Conservation (phyloP, 2,113 vertebrate genomes). For the Chiloscyllium plagiosum region DNA sequence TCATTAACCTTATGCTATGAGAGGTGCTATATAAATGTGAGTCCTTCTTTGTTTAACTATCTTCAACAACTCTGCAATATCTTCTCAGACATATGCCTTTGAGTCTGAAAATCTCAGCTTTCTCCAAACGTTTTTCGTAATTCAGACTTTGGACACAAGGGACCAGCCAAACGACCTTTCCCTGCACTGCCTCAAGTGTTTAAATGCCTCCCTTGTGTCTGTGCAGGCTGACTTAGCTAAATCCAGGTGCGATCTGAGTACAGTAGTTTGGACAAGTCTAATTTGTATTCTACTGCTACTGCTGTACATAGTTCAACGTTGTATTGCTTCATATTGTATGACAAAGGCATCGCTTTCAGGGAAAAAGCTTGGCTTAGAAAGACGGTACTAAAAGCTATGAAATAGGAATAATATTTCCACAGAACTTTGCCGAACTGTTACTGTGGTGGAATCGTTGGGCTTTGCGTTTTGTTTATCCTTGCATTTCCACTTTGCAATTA, state of each 20-base stretch:
- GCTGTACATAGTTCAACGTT: background rate
- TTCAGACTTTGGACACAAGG: background rate
- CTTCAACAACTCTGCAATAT: background rate
- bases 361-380: background rate
- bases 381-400: background rate
- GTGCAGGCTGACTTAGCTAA: background rate
- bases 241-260: background rate
- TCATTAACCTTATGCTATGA: background rate
- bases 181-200: background rate
- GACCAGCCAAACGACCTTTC: background rate
- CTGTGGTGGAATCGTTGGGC: background rate
- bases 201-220: background rate
- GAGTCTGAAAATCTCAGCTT: background rate
- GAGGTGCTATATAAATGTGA: background rate
- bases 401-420: background rate
- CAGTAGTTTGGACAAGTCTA: background rate
- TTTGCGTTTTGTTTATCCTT: background rate
- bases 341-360: background rate
- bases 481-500: background rate
- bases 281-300: background rate
- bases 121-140: background rate
- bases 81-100: background rate
- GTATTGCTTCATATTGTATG: background rate
- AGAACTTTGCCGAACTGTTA: background rate
- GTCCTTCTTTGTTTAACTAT: background rate